phyloP scores from a whole-genome alignment of 2,797 vertebrate species.

The Sparus aurata region DNA sequence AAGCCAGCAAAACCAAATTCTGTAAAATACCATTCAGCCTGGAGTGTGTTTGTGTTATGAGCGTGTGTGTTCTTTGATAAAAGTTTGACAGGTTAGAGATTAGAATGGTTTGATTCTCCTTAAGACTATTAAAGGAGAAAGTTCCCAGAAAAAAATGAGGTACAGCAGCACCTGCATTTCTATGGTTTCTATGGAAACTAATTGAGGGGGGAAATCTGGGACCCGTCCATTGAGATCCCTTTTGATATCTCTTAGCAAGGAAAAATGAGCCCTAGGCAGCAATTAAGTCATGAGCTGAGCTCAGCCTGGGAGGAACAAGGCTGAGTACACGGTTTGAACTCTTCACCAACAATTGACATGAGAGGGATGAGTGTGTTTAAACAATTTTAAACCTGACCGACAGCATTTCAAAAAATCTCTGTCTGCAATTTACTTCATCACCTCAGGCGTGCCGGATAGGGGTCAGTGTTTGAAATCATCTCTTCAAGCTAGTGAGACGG shows the following conservation, averaged over 20 bases:
- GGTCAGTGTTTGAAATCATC: conserved; percentile 64
- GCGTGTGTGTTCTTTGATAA: conserved; percentile 28
- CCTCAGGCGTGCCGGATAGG: conserved; percentile 45
- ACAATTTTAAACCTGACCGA: conserved; percentile 58
- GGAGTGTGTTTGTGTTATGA: neutral
- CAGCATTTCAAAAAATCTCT: conserved; percentile 60
- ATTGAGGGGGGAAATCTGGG: conserved; percentile 59
- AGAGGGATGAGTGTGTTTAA: conserved; percentile 59
- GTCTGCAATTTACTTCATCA: conserved; percentile 42
- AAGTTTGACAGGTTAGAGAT: conserved; percentile 37
- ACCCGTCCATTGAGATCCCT: conserved; percentile 63
- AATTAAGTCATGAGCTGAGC: conserved; percentile 75
- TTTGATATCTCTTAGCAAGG: conserved; percentile 73
- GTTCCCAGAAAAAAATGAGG: conserved; percentile 45
- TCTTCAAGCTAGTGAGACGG: conserved; percentile 54
- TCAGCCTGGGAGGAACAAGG: conserved; percentile 50
- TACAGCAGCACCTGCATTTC: conserved; percentile 62
- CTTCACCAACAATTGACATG: conserved; percentile 53
- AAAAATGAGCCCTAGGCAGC: conserved; percentile 69
- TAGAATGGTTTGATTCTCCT: conserved; percentile 56
- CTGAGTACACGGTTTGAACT: conserved; percentile 57
- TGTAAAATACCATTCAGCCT: neutral
- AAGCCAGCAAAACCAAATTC: neutral
- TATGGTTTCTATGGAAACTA: conserved; percentile 80
- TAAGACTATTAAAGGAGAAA: conserved; percentile 52